Evolutionary conservation across 2,113 vertebrate genomes (phyloP), one percentile per base, ranked within the genome.

Genomic region (Crocuta crocuta): DNA sequence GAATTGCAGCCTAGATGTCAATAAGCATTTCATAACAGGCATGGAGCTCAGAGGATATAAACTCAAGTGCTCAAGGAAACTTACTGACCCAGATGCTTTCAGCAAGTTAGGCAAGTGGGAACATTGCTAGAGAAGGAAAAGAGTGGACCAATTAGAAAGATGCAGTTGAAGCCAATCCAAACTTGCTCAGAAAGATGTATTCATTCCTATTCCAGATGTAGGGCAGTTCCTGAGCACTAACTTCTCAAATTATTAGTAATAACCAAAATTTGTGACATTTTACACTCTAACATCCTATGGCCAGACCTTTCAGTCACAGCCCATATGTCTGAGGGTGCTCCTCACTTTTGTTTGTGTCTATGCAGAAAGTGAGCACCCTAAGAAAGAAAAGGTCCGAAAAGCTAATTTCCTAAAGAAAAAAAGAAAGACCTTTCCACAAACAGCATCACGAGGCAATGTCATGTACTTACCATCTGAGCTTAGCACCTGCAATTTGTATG

Each of bases 1-100:
- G 93, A 98, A 93, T 91, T 78, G 96, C 35, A 98, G 78, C 87
- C 85, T 97, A 82, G 74, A 95, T 74, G 95, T 90, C 84, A 95
- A 76, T 39, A 89, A 93, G 24, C 26, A 85, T 85, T 96, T 91
- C 50, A n/a, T 92, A 93, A 96, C 1, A 92, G 84, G 5, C 74
- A 50, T 94, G 71, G n/a, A 78, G 24, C 65, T 97, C 86, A 93
- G 71, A 80, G 78, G 45, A 97, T 94, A 97, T 93, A 94, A 97
- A 96, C 66, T 80, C 63, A 95, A 94, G 55, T 89, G 21, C 68
- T 48, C 81, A 97, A 96, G 70, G 43, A 96, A 95, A 91, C 85
- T 93, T 85, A 97, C 81, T 89, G 93, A 97, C 85, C 71, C 84
- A 97, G 80, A 96, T 94, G 92, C 79, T 91, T 76, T 82, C 66